Base-by-base conservation (phyloP, 1,140 invertebrate species). In the Trinorchestia longiramus region DNA sequence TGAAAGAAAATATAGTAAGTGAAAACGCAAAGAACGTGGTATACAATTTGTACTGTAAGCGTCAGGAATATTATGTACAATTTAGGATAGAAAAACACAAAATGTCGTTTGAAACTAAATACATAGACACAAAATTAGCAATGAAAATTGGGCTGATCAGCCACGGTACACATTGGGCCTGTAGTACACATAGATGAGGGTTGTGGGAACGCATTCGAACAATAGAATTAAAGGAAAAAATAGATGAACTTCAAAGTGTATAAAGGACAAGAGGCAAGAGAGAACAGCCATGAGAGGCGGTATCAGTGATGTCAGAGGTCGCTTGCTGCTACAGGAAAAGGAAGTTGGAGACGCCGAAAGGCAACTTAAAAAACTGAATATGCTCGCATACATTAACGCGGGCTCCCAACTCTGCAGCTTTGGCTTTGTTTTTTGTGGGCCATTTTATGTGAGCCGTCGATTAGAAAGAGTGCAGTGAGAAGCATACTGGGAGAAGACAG, bases 311-410 rank as follows among this genome's bases (percentile, higher is more conserved):
- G 92, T 94, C 92, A 94, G 92, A 94, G 92, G 92, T 94, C 92
- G 92, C 44, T 47, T 94, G 92, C 44, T 11, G 6, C 40, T 4
- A 40, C 92, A 94, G 92, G 92, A 94, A 94, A 94, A 94, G 92
- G 92, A 94, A 94, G 92, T 36, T 94, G 45, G 23, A 94, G 92
- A 45, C 44, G 92, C 92, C 92, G 92, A 94, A 94, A 94, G 92
- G 92, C 92, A 94, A n/a, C 6, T 40, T 28, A 43, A 43, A 45
- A 94, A 94, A 43, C 6, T 11, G 92, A 44, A 47, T 94, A 94
- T 47, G 40, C 92, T 44, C 47, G 92, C 43, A 94, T 94, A 94
- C 43, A 94, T 94, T 94, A 94, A 28, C 41, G 92, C 43, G 62
- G 15, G 62, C 62, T 77, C 36, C 8, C 62, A 77, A 77, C 62